These are phyloP conservation scores for Isaurus tuberculatus DNA, from an alignment of 92 coral and sea anemone species.

Conservation along the genomic window DNA sequence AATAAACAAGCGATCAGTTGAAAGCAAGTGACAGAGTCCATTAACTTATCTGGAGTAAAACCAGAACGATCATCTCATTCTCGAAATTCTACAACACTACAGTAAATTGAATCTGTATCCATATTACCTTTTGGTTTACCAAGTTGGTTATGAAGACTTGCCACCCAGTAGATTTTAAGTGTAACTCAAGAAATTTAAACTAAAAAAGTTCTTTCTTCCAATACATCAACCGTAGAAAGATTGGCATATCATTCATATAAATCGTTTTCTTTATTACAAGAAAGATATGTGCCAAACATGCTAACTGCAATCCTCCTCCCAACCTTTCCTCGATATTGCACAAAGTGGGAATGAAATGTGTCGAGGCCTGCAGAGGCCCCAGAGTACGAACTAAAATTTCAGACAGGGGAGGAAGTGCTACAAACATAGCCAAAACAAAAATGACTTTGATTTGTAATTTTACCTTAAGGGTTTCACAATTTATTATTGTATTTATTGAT, in stretches of 20 bases:
- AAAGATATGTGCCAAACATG: neutral
- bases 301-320: neutral
- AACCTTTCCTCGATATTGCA: neutral
- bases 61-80: too few relatives aligned
- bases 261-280: neutral
- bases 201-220: too few relatives aligned
- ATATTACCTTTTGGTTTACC: neutral
- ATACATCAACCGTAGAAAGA: neutral
- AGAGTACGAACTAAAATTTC: neutral
- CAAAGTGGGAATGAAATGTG: neutral
- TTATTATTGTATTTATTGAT: too few relatives aligned
- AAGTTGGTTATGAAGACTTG: neutral
- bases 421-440: neutral
- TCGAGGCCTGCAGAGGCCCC: neutral
- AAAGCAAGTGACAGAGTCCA: neutral
- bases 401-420: neutral
- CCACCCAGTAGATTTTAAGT: neutral
- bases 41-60: too few relatives aligned
- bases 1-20: neutral
- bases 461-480: too few relatives aligned
- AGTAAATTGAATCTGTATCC: neutral
- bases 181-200: neutral
- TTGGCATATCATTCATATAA: neutral
- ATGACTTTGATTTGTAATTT: neutral
- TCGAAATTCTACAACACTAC: too few relatives aligned